Conservation (phyloP, 1,140 invertebrate species). For the Cryptotermes secundus region DNA sequence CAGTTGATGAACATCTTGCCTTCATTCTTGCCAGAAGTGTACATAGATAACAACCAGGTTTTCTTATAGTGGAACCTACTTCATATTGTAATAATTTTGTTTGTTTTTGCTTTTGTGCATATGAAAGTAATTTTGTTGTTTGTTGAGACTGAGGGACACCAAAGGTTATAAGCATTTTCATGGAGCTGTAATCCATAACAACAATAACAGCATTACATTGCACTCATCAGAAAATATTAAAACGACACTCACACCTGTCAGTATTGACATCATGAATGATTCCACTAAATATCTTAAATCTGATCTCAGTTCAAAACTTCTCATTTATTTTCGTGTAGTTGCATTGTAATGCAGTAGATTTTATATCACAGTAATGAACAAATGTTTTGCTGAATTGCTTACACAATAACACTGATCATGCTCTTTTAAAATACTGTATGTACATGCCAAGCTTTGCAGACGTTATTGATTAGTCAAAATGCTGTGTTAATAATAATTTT, state of each 20-base stretch:
- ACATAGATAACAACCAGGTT: background rate
- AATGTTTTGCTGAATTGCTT: background rate
- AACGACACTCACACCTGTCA: no score
- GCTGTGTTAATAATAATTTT: background rate
- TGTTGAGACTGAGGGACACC: conserved; percentile 7
- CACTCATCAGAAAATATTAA: no score
- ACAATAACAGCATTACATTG: no score
- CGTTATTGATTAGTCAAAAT: background rate
- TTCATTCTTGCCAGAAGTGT: background rate
- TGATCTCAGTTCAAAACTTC: background rate
- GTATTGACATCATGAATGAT: no score
- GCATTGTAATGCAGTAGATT: no score
- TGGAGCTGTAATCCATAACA: background rate
- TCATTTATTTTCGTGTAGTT: background rate
- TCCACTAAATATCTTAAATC: background rate
- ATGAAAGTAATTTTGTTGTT: background rate
- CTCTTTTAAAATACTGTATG: background rate
- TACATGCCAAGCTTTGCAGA: background rate
- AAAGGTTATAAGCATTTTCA: background rate
- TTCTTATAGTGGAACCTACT: background rate
- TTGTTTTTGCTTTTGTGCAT: background rate
- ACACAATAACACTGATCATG: background rate
- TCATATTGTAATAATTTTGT: background rate
- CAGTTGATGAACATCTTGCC: no score
- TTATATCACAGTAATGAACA: no score